These are phyloP conservation scores for Muraenolepis orangiensis DNA, from an alignment of 2,797 vertebrate genomes.

Conservation along the genomic window DNA sequence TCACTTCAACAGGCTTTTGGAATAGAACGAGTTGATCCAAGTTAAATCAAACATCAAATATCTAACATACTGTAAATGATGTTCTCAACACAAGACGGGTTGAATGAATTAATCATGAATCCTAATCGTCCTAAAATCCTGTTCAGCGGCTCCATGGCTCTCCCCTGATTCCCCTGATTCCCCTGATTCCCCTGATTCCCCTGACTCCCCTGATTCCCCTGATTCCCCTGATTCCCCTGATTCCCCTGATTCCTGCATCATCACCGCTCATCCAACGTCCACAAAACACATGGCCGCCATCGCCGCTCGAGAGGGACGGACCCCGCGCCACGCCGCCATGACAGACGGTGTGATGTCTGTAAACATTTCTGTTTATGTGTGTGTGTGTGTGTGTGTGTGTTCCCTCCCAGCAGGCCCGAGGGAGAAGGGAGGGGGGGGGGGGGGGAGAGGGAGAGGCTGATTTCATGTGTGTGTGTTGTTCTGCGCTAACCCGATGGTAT, in stretches of 20 bases:
- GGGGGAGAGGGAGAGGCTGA: too few relatives aligned
- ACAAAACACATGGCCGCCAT: too few relatives aligned
- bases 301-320: too few relatives aligned
- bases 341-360: constrained; percentile 67
- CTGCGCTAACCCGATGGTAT: constrained; percentile 68
- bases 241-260: too few relatives aligned
- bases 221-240: too few relatives aligned
- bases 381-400: too few relatives aligned
- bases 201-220: too few relatives aligned
- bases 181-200: too few relatives aligned
- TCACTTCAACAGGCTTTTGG: background rate
- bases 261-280: too few relatives aligned
- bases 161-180: background rate
- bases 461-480: constrained; percentile 78
- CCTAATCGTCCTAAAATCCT: background rate
- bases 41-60: background rate
- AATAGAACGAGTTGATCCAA: background rate
- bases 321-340: constrained; percentile 31
- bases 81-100: background rate
- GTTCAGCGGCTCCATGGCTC: background rate
- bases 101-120: background rate
- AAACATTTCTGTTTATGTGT: too few relatives aligned
- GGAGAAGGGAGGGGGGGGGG: too few relatives aligned
- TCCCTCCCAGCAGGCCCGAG: constrained; percentile 66
- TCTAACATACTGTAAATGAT: background rate